Conservation (phyloP, 1,140 invertebrate species). For the Euborellia annulipes region DNA sequence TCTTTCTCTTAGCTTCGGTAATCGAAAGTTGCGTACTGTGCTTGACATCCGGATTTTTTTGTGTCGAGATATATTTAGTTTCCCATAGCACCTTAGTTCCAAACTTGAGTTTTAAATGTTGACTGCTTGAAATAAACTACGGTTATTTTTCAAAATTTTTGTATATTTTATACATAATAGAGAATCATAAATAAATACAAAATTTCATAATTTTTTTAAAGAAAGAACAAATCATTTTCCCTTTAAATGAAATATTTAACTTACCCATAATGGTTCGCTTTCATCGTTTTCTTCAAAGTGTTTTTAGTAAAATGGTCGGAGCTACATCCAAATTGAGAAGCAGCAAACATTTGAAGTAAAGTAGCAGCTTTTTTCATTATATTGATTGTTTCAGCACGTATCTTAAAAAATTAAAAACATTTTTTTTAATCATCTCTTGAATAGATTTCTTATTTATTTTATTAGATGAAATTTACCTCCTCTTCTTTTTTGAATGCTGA, state of each 20-base stretch:
- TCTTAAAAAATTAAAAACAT: conserved; percentile 15
- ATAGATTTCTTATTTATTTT: neutral
- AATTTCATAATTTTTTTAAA: neutral
- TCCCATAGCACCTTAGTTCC: too few species aligned
- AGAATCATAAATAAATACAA: neutral
- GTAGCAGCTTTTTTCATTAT: conserved; percentile 72
- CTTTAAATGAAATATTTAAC: conserved; percentile 14
- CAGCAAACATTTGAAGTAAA: conserved; percentile 80
- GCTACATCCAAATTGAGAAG: conserved; percentile 81
- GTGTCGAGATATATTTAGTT: too few species aligned
- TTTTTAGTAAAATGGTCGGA: conserved; percentile 56
- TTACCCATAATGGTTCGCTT: conserved; percentile 82
- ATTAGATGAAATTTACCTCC: neutral
- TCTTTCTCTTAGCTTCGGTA: too few species aligned
- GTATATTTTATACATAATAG: too few species aligned
- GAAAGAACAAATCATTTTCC: conserved; percentile 1
- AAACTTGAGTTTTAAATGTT: too few species aligned
- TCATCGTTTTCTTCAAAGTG: conserved; percentile 66
- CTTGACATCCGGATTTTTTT: too few species aligned
- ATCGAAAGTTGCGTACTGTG: too few species aligned
- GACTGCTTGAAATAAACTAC: too few species aligned
- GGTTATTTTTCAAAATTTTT: too few species aligned
- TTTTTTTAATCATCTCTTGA: conserved; percentile 10
- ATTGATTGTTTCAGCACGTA: conserved; percentile 38
- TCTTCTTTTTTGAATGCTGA: conserved; percentile 4